phyloP scores from a whole-genome alignment of 2,888 invertebrate genomes.

The Tillus elongatus region DNA sequence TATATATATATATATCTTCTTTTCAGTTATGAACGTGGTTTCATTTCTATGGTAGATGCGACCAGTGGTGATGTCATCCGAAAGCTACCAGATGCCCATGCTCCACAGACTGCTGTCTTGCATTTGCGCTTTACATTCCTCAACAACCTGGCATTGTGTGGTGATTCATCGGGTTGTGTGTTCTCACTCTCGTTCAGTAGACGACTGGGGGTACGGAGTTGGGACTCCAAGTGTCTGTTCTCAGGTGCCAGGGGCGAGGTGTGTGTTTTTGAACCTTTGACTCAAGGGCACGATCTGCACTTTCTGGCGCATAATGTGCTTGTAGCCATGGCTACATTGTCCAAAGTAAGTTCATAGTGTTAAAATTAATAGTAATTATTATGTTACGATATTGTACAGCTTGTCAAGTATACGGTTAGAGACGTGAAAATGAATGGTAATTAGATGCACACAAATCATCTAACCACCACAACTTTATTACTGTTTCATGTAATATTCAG shows the following conservation, averaged over 20 bases:
- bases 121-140: conserved; percentile 49
- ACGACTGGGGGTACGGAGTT: conserved; percentile 77
- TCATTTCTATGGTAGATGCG: conserved; percentile 86
- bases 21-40: conserved; percentile 60
- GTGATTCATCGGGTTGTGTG: conserved; percentile 84
- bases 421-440: too few relatives aligned
- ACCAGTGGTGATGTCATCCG: conserved; percentile 67
- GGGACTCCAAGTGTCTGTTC: conserved; percentile 88
- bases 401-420: too few relatives aligned
- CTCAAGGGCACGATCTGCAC: conserved; percentile 44
- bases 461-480: too few relatives aligned
- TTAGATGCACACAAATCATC: too few relatives aligned
- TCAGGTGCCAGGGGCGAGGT: conserved; percentile 97
- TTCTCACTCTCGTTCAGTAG: conserved; percentile 87
- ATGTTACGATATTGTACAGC: too few relatives aligned
- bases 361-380: conserved; percentile 5
- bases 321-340: conserved; percentile 88
- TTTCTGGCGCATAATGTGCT: conserved; percentile 67
- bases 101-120: conserved; percentile 73
- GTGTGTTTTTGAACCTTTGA: conserved; percentile 60
- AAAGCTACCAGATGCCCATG: conserved; percentile 69
- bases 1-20: too few relatives aligned
- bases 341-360: conserved; percentile 58
- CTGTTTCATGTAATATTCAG: too few relatives aligned
- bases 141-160: conserved; percentile 60